Evolutionary conservation across 2,888 invertebrate genomes (phyloP).

Genomic region (Sycophila texana): DNA sequence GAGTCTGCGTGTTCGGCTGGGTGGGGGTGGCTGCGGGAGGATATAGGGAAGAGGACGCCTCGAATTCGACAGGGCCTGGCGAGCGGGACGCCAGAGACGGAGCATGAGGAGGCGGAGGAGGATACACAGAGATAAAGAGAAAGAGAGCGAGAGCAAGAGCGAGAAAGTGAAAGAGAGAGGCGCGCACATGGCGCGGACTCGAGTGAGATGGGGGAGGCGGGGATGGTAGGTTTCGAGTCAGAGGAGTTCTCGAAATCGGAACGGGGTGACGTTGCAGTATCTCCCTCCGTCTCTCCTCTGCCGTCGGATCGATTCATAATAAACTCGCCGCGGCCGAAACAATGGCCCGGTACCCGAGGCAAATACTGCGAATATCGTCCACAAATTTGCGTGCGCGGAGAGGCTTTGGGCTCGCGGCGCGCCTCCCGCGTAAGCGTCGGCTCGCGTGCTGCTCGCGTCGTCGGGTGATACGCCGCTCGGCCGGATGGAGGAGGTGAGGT

Average conservation of each 20-base stretch:
- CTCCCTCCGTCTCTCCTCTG: constrained; percentile 50
- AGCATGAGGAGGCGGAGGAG: constrained; percentile 54
- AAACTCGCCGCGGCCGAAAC: constrained; percentile 70
- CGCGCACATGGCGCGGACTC: constrained; percentile 1
- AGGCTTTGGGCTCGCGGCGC: constrained; percentile 44
- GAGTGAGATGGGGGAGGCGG: background rate
- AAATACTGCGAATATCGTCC: constrained; percentile 69
- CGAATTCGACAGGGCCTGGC: constrained; percentile 59
- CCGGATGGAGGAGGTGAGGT: constrained; percentile 47
- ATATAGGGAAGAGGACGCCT: constrained; percentile 34
- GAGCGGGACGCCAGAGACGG: constrained; percentile 15
- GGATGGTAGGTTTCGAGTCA: background rate
- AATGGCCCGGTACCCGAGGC: constrained; percentile 65
- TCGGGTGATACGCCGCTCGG: constrained; percentile 42
- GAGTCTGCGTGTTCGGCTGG: constrained; percentile 60
- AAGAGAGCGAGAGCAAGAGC: background rate
- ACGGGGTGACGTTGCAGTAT: constrained; percentile 71
- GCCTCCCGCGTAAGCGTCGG: constrained; percentile 58
- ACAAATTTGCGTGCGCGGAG: constrained; percentile 62
- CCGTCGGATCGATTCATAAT: constrained; percentile 72
- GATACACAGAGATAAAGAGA: constrained; percentile 14
- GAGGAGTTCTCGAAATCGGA: constrained; percentile 65
- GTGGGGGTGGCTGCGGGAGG: constrained; percentile 55
- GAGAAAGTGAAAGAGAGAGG: background rate
- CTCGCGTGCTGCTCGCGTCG: constrained; percentile 44